Evolutionary conservation across 2,113 vertebrate species (phyloP), one percentile per base, ranked within the genome.

Genomic region (Pyxicephalus adspersus): DNA sequence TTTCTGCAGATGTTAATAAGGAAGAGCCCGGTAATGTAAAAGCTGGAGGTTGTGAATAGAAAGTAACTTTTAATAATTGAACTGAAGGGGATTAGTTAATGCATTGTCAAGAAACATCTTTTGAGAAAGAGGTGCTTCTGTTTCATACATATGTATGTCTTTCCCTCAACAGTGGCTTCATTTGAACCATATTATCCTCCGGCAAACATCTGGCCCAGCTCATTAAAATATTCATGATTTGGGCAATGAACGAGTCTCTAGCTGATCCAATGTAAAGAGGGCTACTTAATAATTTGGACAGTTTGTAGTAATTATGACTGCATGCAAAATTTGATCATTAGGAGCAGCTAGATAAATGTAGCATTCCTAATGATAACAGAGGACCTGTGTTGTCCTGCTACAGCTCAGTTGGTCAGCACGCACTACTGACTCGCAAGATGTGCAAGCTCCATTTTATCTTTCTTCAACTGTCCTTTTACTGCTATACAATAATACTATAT

Each of bases 201-300:
- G 63, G 68, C 45, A 81, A 81, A 81, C 79, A 81, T 81, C 79
- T 81, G 79, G 79, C 67, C 55, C 74, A 68, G 70, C 79, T 81
- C 60, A 81, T 81, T 73, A 81, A 73, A 81, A 81, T 80, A 80
- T 80, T 72, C 78, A 80, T 81, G 79, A 73, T 81, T 52, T 74
- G 58, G 70, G 60, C 68, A 73, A 74, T 73, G 54, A 81, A 73
- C 61, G 61, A 74, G 50, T 81, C 79, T 72, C 79, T 81, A 73
- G 79, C 60, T 74, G 70, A 64, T 81, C 68, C 50, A 72, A 55
- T 55, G 68, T 38, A 74, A 73, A 45, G 29, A 45, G 70, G 79
- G 60, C 68, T 81, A 81, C 50, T 73, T 81, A 81, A 81, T 81
- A 81, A 64, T 81, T 65, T 81, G 70, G 79, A 81, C 79, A 81